Evolutionary conservation across 1,140 invertebrate genomes (phyloP).

Genomic region (Rhopalosiphum padi): DNA sequence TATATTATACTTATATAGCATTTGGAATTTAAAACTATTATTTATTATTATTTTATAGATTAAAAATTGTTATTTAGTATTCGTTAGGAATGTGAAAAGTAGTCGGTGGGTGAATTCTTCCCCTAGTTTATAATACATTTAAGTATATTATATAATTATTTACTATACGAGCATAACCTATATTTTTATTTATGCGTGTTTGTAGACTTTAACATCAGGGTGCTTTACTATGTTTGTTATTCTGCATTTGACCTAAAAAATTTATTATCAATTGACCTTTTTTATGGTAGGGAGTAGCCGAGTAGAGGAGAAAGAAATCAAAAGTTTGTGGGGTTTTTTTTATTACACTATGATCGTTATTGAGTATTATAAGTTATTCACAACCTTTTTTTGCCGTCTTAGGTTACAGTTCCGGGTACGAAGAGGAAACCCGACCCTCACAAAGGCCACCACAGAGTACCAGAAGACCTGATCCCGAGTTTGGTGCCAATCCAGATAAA

Average conservation of each 20-base stretch:
- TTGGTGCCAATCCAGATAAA: neutral
- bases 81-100: too few relatives aligned
- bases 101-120: too few relatives aligned
- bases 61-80: too few relatives aligned
- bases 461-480: constrained; percentile 37
- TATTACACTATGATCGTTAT: neutral
- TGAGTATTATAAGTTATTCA: neutral
- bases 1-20: too few relatives aligned
- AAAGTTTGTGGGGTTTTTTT: neutral
- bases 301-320: neutral
- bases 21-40: too few relatives aligned
- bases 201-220: too few relatives aligned
- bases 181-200: too few relatives aligned
- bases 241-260: neutral
- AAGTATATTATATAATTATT: too few relatives aligned
- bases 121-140: too few relatives aligned
- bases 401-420: constrained; percentile 16
- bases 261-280: neutral
- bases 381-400: neutral
- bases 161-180: too few relatives aligned
- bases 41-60: too few relatives aligned
- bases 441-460: neutral
- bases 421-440: neutral
- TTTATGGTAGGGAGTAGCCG: too few relatives aligned
- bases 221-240: neutral